Percentiles rank a stretch among this genome's conserved stretches.
These are phyloP conservation scores for Nanger granti DNA, from an alignment of 2,113 vertebrate species.

Conservation along the genomic window DNA sequence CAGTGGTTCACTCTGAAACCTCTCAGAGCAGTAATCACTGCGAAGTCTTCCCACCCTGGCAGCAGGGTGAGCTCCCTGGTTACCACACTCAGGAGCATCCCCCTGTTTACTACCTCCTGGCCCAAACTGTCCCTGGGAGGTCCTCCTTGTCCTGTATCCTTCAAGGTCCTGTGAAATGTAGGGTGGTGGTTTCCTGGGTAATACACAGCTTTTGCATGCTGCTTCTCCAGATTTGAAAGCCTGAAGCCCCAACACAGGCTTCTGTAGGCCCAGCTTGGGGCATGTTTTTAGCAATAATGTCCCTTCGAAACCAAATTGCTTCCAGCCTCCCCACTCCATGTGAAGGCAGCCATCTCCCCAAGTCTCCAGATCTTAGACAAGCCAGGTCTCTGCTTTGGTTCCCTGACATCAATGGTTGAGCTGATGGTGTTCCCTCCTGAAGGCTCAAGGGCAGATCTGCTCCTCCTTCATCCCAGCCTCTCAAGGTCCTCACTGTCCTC, in stretches of 20 bases:
- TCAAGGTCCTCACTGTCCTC: background rate
- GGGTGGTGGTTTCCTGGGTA: background rate
- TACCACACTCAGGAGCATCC: background rate
- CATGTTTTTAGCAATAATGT: background rate
- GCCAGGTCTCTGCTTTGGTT: no score
- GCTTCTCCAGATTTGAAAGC: background rate
- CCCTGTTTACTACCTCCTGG: background rate
- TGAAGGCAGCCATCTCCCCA: background rate
- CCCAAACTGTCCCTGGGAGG: background rate
- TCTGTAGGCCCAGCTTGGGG: background rate
- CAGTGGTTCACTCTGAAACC: fast-evolving
- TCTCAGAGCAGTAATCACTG: background rate
- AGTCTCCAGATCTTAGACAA: background rate
- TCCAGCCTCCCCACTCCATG: background rate
- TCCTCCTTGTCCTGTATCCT: background rate
- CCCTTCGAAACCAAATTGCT: background rate
- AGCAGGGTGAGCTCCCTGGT: background rate
- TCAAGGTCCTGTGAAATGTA: background rate
- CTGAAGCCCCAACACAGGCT: background rate
- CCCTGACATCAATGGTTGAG: background rate
- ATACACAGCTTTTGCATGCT: background rate
- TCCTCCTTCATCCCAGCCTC: background rate
- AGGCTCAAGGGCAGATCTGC: no score
- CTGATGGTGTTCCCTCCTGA: background rate
- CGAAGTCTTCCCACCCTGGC: background rate